Evolutionary conservation across 2,113 vertebrate species (phyloP).

Genomic region (Hirundichthys speculiger): DNA sequence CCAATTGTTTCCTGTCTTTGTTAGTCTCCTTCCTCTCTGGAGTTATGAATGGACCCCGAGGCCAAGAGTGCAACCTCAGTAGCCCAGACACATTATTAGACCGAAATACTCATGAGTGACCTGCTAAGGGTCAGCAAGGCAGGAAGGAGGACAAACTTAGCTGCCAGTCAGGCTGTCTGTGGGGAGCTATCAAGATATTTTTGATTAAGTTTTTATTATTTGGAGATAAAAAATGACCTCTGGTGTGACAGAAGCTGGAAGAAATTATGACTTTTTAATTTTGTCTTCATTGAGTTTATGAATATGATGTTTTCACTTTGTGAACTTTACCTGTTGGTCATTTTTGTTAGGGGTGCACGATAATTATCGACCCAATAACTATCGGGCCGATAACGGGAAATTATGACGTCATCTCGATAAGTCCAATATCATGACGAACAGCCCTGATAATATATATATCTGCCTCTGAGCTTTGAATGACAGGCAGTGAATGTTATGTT

Average conservation of each 20-base stretch:
- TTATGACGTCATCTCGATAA: too few species aligned
- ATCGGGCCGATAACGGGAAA: too few species aligned
- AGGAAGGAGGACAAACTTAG: slow-evolving; percentile 55
- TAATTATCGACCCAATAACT: too few species aligned
- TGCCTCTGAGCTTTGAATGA: too few species aligned
- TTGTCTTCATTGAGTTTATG: slow-evolving; percentile 8
- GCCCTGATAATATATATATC: too few species aligned
- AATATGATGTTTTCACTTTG: background rate
- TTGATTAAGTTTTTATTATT: slow-evolving; percentile 35
- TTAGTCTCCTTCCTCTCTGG: slow-evolving; percentile 61
- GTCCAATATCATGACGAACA: too few species aligned
- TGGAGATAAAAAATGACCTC: slow-evolving; percentile 38
- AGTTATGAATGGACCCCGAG: slow-evolving; percentile 69
- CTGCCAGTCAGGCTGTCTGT: slow-evolving; percentile 33
- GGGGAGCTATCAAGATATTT: slow-evolving; percentile 22
- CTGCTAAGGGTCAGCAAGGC: slow-evolving; percentile 48
- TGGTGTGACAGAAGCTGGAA: slow-evolving; percentile 15
- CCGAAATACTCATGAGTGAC: slow-evolving; percentile 58
- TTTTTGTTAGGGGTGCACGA: too few species aligned
- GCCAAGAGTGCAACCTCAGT: slow-evolving; percentile 6
- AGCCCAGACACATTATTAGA: slow-evolving; percentile 58
- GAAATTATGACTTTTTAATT: slow-evolving; percentile 14
- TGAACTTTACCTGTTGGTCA: too few species aligned
- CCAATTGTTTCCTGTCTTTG: slow-evolving; percentile 81
- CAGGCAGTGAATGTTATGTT: too few species aligned